A percentile compares a stretch with the other conserved stretches of the same genome.
These are phyloP conservation scores for Mormyrus proboscirostris DNA, from an alignment of 2,797 vertebrate genomes.

Conservation along the genomic window DNA sequence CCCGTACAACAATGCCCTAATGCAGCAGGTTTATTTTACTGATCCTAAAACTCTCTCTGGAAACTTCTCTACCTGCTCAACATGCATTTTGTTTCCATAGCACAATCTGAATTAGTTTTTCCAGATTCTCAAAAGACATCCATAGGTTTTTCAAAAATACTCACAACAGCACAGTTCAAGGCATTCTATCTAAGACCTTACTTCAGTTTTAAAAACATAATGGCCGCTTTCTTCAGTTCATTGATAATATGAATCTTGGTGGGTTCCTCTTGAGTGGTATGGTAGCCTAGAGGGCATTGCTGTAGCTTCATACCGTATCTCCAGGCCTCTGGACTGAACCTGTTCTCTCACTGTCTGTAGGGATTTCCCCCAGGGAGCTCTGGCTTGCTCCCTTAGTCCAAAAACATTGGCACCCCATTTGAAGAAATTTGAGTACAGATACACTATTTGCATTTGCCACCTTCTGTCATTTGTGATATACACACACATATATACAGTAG, in stretches of 20 bases:
- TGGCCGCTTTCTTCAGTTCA: neutral
- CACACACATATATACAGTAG: neutral
- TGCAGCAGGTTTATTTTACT: neutral
- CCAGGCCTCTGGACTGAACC: neutral
- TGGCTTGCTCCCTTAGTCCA: neutral
- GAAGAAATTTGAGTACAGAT: neutral
- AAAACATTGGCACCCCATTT: neutral
- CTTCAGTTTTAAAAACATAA: neutral
- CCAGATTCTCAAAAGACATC: neutral
- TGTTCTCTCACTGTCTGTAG: neutral
- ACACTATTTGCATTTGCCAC: neutral
- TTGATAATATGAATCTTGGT: neutral
- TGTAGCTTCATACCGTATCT: neutral
- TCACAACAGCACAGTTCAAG: neutral
- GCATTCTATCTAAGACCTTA: neutral
- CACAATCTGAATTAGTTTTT: neutral
- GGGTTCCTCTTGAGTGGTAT: neutral
- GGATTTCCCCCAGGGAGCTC: neutral
- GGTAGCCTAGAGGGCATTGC: neutral
- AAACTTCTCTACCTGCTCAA: neutral
- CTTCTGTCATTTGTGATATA: neutral
- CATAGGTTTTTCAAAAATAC: neutral
- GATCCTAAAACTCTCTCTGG: neutral
- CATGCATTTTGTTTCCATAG: neutral
- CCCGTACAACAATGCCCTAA: neutral